Percentiles rank a stretch among this genome's conserved stretches.
Conservation (phyloP, 2,797 vertebrate species). For the Aldrovandia affinis region DNA sequence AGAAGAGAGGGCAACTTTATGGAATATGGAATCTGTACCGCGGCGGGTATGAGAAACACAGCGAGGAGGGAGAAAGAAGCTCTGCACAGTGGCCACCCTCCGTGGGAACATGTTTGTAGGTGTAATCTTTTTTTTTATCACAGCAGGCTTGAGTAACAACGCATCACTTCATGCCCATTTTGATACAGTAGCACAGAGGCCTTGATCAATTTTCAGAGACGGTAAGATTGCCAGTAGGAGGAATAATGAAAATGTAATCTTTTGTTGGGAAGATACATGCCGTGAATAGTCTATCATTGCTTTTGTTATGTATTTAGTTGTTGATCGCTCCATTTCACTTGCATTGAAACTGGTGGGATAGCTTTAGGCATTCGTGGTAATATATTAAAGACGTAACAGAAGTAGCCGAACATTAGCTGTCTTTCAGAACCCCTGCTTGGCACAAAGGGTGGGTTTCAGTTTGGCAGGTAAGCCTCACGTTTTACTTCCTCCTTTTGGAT, state of each 20-base stretch:
- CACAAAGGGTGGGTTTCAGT: not conserved
- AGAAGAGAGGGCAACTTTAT: too few relatives aligned
- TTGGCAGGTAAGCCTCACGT: not conserved
- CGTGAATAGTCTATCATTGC: not conserved
- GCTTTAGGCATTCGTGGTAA: not conserved
- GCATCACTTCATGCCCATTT: too few relatives aligned
- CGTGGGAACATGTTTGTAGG: conserved; percentile 1
- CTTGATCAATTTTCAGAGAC: not conserved
- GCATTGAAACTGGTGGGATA: not conserved
- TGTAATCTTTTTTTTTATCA: not conserved
- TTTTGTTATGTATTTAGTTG: not conserved
- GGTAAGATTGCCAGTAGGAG: not conserved
- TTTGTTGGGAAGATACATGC: not conserved
- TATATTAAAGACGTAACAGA: not conserved
- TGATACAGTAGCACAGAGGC: not conserved
- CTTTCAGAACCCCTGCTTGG: not conserved
- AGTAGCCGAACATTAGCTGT: not conserved
- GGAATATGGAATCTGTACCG: not conserved
- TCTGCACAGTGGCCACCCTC: not conserved
- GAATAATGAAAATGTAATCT: not conserved
- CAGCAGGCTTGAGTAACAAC: not conserved
- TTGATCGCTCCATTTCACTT: too few relatives aligned
- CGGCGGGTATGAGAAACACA: not conserved
- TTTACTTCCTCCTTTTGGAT: not conserved
- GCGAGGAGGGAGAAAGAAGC: not conserved